Evolutionary conservation across 92 coral and sea anemone species (phyloP), one percentile per base, ranked within the genome.

Genomic region (Heliopora coerulea): DNA sequence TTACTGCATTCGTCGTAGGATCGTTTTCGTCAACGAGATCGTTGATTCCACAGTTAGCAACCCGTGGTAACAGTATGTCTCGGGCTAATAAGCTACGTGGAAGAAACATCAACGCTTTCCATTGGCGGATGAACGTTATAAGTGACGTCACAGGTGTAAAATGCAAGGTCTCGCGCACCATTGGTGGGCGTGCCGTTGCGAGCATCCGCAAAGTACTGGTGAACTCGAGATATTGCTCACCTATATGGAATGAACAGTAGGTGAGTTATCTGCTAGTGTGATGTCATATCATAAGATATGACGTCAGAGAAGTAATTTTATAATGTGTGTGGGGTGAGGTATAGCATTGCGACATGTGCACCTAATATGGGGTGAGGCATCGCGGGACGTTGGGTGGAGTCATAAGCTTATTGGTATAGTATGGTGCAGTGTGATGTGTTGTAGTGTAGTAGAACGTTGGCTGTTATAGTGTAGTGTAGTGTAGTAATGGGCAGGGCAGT

Each of bases 41-140:
- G 13, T 19, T 35, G 49, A 34, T 70, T 39, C 86, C 87, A 67
- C 85, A 85, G 11, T 50, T 69, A 66, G 68, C 50, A 29, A 76
- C 83, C 48, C 98, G 72, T 17, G 98, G 98, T 44, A 83, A 80
- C 29, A 93, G 86, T 4, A 93, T 82, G 63, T 93, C 98, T 35
- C 82, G 57, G 4, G 87, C 91, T 49, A 93, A 49, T 8, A 89
- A 68, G 49, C 85, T 87, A 42, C 79, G 82, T 52, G 80, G 81
- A 18, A 93, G 59, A 32, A 59, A 75, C 85, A 89, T 79, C 74
- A 93, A 66, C 2, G 88, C 96, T 48, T 78, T 75, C 96, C 93
- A 90, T 60, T 81, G 92, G n/a, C 98, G 89, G 26, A 87, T 70
- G 18, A 84, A 62, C 12, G 96, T 83, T 59, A 89, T 59, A 23